Base-by-base conservation (phyloP, 2,113 vertebrate genomes). In the Sylvia atricapilla region DNA sequence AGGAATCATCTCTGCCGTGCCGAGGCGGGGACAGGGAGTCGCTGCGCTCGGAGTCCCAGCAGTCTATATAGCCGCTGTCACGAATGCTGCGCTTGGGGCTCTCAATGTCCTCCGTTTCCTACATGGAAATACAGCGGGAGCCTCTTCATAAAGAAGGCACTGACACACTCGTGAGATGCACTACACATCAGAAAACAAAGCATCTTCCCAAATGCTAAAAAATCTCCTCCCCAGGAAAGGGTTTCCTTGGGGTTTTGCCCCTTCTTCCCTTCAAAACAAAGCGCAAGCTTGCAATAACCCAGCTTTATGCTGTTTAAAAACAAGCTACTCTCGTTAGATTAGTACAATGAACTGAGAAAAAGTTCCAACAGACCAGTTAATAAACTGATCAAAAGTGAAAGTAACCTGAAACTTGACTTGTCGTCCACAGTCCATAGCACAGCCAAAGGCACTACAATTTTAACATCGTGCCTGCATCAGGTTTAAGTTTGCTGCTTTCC, bases 11-110 rank as follows among this genome's bases (percentile, higher is more conserved):
- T 85, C 99, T 97, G 91, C 98, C 98, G 87, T 99, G 99, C 44
- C 98, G 99, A 53, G 99, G 99, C 0, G 99, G 99, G 8, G 99
- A 99, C 17, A 99, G 98, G 22, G 99, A 99, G 94, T 99, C 99
- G 1, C 99, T 99, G 97, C 99, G 99, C 83, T 99, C 99, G 0
- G 99, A 99, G 93, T 99, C 99, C 99, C 99, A 99, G 97, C 99
- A 99, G 98, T 99, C 99, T 76, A 99, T 98, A 78, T 99, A 99
- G 92, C 99, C 99, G 0, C 99, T 99, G 98, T 99, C 99, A 53
- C 99, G 98, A 90, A 99, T 98, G 95, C 98, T 99, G 91, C 98
- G 98, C 77, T 98, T 98, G 2, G 99, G 99, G 90, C 99, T 99
- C 88, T 99, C 99, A 41, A 98, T 96, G 79, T 99, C 99, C 92